Conservation (phyloP, 1,140 invertebrate species). For the Delia radicum region DNA sequence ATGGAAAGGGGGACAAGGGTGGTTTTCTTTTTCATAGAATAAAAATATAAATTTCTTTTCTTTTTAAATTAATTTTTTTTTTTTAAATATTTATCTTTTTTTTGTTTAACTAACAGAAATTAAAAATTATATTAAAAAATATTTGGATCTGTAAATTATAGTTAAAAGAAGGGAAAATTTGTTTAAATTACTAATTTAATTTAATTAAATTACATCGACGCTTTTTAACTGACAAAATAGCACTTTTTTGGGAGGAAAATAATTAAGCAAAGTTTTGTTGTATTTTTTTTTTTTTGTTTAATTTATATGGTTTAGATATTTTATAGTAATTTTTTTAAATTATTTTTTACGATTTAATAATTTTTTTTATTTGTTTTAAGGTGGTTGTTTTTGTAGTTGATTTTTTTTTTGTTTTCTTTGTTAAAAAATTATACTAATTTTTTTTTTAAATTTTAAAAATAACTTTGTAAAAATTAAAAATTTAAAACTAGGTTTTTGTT, state of each 20-base stretch:
- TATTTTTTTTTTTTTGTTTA: constrained; percentile 6
- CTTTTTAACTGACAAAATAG: constrained; percentile 17
- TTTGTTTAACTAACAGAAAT: background rate
- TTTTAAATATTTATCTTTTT: background rate
- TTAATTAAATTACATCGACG: constrained; percentile 20
- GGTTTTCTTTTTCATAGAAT: background rate
- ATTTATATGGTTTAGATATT: background rate
- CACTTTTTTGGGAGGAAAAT: background rate
- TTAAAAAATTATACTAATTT: constrained; percentile 43
- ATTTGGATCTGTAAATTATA: background rate
- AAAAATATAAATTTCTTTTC: background rate
- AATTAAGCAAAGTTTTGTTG: background rate
- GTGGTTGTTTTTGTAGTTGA: constrained; percentile 25
- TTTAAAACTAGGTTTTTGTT: background rate
- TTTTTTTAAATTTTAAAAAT: constrained; percentile 23
- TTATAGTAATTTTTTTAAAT: background rate
- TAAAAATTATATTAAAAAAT: background rate
- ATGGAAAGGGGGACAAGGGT: background rate
- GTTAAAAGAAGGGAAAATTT: background rate
- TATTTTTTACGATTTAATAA: background rate
- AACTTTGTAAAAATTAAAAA: background rate
- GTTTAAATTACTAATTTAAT: background rate
- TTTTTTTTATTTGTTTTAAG: background rate
- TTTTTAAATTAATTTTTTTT: background rate
- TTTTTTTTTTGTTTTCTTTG: constrained; percentile 20